Percentiles rank a stretch among this genome's conserved stretches.
Conservation (phyloP, 2,797 vertebrate species). For the Dendrocincla tyrannina region DNA sequence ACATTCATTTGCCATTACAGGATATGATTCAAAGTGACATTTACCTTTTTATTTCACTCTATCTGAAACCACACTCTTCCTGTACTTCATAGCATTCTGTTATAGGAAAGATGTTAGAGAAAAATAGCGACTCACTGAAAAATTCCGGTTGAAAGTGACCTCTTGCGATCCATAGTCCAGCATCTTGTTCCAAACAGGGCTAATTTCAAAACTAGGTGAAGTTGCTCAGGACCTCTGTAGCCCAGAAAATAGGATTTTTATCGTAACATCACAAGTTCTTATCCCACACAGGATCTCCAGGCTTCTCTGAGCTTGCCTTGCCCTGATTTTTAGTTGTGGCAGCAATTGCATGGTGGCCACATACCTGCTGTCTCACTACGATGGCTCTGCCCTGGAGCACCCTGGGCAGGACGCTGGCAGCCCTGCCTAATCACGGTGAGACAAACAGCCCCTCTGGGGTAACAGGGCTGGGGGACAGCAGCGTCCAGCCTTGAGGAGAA, state of each 20-base stretch:
- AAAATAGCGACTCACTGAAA: background rate
- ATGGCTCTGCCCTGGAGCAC: rapidly evolving
- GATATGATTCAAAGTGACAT: background rate
- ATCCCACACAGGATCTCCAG: background rate
- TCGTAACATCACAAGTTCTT: background rate
- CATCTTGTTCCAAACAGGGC: background rate
- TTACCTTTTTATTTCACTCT: background rate
- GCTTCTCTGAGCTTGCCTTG: background rate
- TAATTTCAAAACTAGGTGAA: background rate
- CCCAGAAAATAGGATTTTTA: background rate
- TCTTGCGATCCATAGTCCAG: background rate
- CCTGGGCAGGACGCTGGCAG: background rate
- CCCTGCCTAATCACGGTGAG: rapidly evolving
- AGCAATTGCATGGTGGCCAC: background rate
- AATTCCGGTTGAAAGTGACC: background rate
- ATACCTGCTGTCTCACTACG: rapidly evolving
- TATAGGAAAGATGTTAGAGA: background rate
- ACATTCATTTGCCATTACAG: background rate
- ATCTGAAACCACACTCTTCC: background rate
- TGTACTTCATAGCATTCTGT: background rate
- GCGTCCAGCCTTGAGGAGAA: rapidly evolving
- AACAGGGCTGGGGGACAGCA: rapidly evolving
- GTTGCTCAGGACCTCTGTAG: background rate
- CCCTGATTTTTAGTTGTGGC: background rate
- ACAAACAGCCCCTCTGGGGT: background rate